A percentile compares a stretch with the other conserved stretches of the same genome.
phyloP scores from a whole-genome alignment of 2,888 invertebrate species.

The Synergus itoensis region DNA sequence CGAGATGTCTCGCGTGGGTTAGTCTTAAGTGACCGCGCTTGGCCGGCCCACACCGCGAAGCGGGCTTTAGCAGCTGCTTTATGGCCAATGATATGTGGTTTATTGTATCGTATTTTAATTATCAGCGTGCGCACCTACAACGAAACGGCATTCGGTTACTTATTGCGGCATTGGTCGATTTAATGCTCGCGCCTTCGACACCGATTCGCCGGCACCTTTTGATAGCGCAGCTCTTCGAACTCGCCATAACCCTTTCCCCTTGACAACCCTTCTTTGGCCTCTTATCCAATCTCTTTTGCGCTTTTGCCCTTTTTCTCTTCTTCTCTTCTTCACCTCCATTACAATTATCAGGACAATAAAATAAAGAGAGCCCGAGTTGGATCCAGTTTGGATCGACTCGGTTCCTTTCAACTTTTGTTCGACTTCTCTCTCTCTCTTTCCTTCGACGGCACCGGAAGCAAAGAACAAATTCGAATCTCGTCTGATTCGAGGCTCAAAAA shows the following conservation, averaged over 20 bases:
- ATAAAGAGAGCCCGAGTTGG: not conserved
- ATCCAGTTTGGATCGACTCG: not conserved
- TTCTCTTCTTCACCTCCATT: not conserved
- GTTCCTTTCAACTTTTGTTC: not conserved
- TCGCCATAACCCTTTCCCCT: constrained; percentile 46
- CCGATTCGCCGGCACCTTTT: constrained; percentile 68
- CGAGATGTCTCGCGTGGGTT: constrained; percentile 75
- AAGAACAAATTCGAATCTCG: constrained; percentile 19
- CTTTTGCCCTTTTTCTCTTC: constrained; percentile 42
- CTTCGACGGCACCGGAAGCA: not conserved
- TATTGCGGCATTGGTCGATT: constrained; percentile 69
- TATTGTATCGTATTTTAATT: constrained; percentile 78
- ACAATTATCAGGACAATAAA: constrained; percentile 7
- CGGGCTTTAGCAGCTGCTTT: constrained; percentile 68
- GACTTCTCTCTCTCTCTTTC: not conserved
- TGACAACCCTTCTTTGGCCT: constrained; percentile 41
- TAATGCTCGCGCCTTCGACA: constrained; percentile 63
- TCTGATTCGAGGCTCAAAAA: constrained; percentile 38
- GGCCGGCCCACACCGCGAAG: constrained; percentile 52
- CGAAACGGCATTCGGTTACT: constrained; percentile 76
- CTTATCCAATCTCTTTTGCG: constrained; percentile 12
- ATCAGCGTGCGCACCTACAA: constrained; percentile 76
- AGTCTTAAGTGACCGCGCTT: constrained; percentile 60
- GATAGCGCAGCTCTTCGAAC: constrained; percentile 54
- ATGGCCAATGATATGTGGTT: constrained; percentile 77